Evolutionary conservation across 2,113 vertebrate species (phyloP).

Genomic region (Muntiacus reevesi): DNA sequence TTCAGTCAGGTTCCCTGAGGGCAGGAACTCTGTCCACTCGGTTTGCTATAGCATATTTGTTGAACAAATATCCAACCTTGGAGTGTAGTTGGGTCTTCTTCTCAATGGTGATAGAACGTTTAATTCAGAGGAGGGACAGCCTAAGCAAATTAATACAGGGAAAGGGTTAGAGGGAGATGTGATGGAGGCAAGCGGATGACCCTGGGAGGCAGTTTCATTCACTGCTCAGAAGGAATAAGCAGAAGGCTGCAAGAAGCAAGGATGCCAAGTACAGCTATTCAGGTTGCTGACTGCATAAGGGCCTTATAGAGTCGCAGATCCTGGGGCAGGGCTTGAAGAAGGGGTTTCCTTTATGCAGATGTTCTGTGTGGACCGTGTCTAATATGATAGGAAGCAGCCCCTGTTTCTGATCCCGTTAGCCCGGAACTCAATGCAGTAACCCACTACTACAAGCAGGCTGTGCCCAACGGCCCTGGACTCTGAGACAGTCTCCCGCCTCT

Average conservation of each 20-base stretch:
- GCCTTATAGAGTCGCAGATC: neutral
- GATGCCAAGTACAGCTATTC: neutral
- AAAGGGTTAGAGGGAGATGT: neutral
- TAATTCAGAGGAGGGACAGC: neutral
- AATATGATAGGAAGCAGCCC: neutral
- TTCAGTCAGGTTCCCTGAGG: neutral
- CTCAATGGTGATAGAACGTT: neutral
- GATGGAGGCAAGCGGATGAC: neutral
- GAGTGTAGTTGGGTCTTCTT: neutral
- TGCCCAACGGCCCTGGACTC: neutral
- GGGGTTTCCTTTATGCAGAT: neutral
- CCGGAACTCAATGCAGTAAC: too few relatives aligned
- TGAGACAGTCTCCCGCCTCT: neutral
- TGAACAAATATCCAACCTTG: neutral
- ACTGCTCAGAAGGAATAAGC: neutral
- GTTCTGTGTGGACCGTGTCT: neutral
- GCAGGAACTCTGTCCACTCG: neutral
- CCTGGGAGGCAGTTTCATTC: neutral
- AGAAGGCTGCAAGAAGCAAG: neutral
- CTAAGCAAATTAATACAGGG: neutral
- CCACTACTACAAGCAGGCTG: accelerated
- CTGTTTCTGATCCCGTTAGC: accelerated
- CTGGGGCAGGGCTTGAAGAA: neutral
- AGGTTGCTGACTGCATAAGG: neutral
- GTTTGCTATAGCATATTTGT: neutral